A percentile compares a stretch with the other conserved stretches of the same genome.
Evolutionary conservation across 2,888 invertebrate species (phyloP).

Genomic region (Dryomyza anilis): DNA sequence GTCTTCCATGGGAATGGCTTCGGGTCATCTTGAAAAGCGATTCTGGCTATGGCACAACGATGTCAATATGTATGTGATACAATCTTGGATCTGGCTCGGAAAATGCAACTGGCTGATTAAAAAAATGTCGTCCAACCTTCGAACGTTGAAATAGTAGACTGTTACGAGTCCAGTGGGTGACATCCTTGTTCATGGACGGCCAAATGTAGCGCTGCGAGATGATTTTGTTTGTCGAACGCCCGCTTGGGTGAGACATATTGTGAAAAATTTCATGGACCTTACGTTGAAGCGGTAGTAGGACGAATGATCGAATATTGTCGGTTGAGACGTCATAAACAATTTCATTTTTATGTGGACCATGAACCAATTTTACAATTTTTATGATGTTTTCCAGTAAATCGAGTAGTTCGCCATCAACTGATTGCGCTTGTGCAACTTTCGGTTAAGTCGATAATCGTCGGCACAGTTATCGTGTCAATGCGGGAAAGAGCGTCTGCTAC

Average conservation of each 20-base stretch:
- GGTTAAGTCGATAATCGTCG: not conserved
- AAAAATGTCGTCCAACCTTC: not conserved
- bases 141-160: not conserved
- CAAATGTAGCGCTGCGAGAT: not conserved
- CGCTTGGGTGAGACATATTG: not conserved
- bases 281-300: not conserved
- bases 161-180: not conserved
- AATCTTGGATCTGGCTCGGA: not conserved
- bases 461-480: not conserved
- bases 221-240: not conserved
- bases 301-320: not conserved
- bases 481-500: not conserved
- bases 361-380: not conserved
- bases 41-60: too few species aligned
- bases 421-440: not conserved
- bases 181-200: constrained; percentile 16
- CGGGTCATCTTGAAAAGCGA: too few species aligned
- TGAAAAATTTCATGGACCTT: not conserved
- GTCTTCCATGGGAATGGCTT: too few species aligned
- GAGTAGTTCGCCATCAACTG: too few species aligned
- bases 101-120: not conserved
- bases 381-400: not conserved
- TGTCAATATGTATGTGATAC: too few species aligned
- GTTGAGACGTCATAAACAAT: not conserved
- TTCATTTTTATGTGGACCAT: not conserved